A percentile compares a stretch with the other conserved stretches of the same genome.
Conservation (phyloP, 2,888 invertebrate species). For the Cephalotes varians region DNA sequence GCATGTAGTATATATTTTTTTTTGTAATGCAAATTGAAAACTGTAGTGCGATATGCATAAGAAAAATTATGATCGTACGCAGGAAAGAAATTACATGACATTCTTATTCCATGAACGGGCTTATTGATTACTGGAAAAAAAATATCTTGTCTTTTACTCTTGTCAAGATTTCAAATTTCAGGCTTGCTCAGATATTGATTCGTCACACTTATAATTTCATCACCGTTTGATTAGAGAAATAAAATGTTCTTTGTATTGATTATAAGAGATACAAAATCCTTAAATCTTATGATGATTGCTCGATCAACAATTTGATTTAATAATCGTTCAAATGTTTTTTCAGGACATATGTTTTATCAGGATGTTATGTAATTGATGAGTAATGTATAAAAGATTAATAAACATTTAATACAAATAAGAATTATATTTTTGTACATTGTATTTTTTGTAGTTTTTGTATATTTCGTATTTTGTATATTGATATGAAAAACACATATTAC, state of each 20-base stretch:
- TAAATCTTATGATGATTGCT: neutral
- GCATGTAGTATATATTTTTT: neutral
- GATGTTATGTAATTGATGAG: neutral
- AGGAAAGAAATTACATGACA: neutral
- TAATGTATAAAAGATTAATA: neutral
- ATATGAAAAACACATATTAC: neutral
- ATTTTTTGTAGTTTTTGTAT: neutral
- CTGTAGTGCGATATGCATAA: neutral
- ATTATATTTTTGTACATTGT: neutral
- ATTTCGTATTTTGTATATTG: neutral
- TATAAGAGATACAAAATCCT: neutral
- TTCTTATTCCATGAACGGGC: neutral
- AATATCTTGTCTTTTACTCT: constrained; percentile 5
- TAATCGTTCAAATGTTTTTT: neutral
- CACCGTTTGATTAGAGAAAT: constrained; percentile 1
- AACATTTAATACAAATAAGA: neutral
- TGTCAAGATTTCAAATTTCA: constrained; percentile 11
- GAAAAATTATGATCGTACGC: constrained; percentile 5
- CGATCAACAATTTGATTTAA: constrained; percentile 4
- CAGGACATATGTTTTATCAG: no score
- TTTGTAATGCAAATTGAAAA: constrained; percentile 21
- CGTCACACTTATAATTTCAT: neutral
- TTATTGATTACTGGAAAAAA: constrained; percentile 21
- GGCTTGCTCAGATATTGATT: neutral
- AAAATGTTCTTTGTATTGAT: neutral